Conservation (phyloP, 2,797 vertebrate genomes). For the Spinibarbus caldwelli region DNA sequence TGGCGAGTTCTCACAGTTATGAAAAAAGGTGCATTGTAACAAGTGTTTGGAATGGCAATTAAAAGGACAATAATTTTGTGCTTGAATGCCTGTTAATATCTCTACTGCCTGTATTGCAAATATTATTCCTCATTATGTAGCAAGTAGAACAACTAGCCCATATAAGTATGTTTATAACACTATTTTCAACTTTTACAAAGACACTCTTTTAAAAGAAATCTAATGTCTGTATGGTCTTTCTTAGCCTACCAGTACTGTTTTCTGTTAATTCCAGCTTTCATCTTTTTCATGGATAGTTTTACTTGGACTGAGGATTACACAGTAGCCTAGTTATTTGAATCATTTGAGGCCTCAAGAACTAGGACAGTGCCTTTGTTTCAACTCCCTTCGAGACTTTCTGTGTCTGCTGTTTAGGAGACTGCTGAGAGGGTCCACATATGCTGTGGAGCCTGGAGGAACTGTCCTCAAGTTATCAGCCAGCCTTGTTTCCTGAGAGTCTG, state of each 20-base stretch:
- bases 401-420: background rate
- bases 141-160: background rate
- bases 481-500: too few species aligned
- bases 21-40: background rate
- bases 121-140: background rate
- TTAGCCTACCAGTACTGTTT: background rate
- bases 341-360: background rate
- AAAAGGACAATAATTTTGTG: background rate
- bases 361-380: background rate
- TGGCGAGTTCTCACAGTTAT: background rate
- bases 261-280: background rate
- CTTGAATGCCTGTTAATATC: background rate
- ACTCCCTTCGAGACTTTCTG: constrained; percentile 3
- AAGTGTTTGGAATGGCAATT: background rate
- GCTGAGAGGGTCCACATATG: background rate
- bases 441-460: background rate
- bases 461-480: background rate
- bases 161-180: background rate
- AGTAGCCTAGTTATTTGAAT: background rate
- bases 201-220: background rate
- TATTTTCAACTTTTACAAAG: background rate
- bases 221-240: background rate
- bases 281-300: background rate
- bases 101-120: background rate
- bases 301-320: background rate